Percentiles rank a stretch among this genome's conserved stretches.
Conservation (phyloP, 2,888 invertebrate genomes). For the Drosophila nr. perissopoda region DNA sequence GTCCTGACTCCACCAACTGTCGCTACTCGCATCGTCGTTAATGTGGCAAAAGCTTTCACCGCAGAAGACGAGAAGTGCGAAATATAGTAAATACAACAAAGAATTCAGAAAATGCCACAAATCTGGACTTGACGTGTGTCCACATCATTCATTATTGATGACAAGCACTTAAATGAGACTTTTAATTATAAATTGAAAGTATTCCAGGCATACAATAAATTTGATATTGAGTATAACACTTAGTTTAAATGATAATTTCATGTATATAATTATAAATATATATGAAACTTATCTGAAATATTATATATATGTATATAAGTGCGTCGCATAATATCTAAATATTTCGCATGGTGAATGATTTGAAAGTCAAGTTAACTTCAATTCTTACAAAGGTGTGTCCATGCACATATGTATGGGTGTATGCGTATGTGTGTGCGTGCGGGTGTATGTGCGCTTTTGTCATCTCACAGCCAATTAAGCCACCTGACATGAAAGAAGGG, state of each 20-base stretch:
- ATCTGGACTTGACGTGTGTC: not conserved
- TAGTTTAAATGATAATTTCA: not conserved
- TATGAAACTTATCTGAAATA: not conserved
- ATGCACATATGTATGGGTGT: slow-evolving; percentile 3
- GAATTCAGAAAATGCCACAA: slow-evolving; percentile 40
- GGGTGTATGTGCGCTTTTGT: slow-evolving; percentile 42
- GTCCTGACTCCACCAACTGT: slow-evolving; percentile 22
- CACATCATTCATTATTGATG: slow-evolving; percentile 33
- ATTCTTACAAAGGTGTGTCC: slow-evolving; percentile 23
- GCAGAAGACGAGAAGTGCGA: slow-evolving; percentile 48
- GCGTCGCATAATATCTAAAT: not conserved
- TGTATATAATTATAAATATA: not conserved
- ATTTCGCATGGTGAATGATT: slow-evolving; percentile 53
- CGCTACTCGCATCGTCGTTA: slow-evolving; percentile 56
- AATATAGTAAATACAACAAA: slow-evolving; percentile 35
- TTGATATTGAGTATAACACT: not conserved
- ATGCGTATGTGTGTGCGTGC: slow-evolving; percentile 7
- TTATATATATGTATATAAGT: not conserved
- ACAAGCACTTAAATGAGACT: not conserved
- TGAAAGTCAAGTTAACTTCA: slow-evolving; percentile 7
- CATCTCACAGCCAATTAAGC: slow-evolving; percentile 70
- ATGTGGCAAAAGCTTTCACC: slow-evolving; percentile 60
- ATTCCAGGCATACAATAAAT: not conserved
- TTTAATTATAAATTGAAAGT: not conserved
- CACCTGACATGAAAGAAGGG: slow-evolving; percentile 56